phyloP scores from a whole-genome alignment of 2,113 vertebrate genomes.

The Cacatua alba region DNA sequence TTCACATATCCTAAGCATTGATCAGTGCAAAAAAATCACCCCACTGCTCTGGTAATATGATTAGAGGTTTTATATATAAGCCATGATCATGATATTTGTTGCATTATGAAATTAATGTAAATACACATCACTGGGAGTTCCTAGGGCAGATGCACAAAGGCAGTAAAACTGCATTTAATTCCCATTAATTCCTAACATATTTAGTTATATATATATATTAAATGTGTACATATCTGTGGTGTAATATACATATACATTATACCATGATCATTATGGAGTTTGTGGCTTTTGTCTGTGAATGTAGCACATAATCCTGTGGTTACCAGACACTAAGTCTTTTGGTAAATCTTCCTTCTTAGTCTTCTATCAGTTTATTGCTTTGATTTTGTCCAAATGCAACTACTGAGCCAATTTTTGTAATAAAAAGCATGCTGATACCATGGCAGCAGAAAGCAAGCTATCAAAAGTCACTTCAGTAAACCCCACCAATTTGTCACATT shows the following conservation, averaged over 20 bases:
- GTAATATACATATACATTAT: neutral
- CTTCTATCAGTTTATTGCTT: neutral
- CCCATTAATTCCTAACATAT: neutral
- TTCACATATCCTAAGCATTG: neutral
- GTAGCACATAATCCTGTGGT: neutral
- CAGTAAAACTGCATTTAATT: neutral
- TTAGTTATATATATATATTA: neutral
- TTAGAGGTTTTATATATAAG: neutral
- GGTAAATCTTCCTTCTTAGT: neutral
- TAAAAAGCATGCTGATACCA: neutral
- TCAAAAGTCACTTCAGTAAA: neutral
- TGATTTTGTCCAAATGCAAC: neutral
- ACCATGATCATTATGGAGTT: neutral
- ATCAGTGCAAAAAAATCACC: neutral
- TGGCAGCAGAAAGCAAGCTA: neutral
- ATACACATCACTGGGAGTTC: neutral
- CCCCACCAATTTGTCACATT: neutral
- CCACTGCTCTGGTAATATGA: neutral
- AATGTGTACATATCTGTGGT: too few relatives aligned
- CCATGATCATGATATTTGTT: neutral
- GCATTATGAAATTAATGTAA: neutral
- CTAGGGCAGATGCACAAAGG: neutral
- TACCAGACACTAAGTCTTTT: neutral
- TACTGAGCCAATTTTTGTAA: neutral
- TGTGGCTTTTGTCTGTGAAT: neutral